Base-by-base conservation (phyloP, 2,888 invertebrate genomes). In the Entomobrya proxima region DNA sequence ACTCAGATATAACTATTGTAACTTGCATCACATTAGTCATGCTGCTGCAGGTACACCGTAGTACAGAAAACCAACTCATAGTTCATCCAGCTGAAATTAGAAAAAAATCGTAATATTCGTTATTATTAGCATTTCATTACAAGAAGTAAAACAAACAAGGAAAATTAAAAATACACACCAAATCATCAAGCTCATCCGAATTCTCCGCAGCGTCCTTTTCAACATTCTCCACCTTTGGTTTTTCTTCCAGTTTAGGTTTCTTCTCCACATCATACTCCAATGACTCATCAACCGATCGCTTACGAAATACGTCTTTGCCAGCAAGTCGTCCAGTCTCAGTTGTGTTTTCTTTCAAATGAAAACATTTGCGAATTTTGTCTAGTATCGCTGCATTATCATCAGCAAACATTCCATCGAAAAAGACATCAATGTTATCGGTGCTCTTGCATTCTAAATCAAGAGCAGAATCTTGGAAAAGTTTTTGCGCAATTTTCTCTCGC, bases 231-330 rank as follows among this genome's bases (percentile, higher is more conserved):
- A 6, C 24, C 3, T 75, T 32, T 21, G 24, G 58, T 13, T 27
- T 27, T 18, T 37, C 18, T 83, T 86, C 44, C 80, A 18, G 27
- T 21, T 89, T 90, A 0, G 85, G 15, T 78, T 88, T 89, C 64
- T 89, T 89, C 0, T 75, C 85, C 15, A 61, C 24, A 21, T 74
- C 79, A 6, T 52, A 27, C 44, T 61, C 69, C 6, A 27, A 30
- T 27, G 6, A 21, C 32, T 86, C 88, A 30, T 85, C 69, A 0
- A 11, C 2, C 6, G 27, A 21, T 27, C 90, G 40, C 75, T 89
- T 90, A 21, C 85, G 81, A 50, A 90, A 90, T 24, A 89, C 61
- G 76, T 88, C 85, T 9, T 18, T 55, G 9, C 89, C 90, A 9
- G 89, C 78, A 11, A 89, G 84, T 55, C 89, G 79, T 30, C 88